Base-by-base conservation (phyloP, 2,797 vertebrate species). In the Microcaecilia unicolor region DNA sequence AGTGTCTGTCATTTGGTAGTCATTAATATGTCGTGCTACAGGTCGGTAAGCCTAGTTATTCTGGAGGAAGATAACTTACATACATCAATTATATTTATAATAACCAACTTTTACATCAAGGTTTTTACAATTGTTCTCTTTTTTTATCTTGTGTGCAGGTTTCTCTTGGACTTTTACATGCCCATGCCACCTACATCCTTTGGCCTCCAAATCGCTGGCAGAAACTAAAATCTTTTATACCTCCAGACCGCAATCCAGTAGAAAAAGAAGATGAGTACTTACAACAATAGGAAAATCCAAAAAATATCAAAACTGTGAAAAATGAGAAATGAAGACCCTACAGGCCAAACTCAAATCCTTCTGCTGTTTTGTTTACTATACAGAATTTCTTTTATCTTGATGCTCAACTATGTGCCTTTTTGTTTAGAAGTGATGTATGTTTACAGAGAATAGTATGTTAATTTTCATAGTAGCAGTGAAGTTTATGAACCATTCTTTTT, bases 181-280 rank as follows among this genome's bases (percentile, higher is more conserved):
- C 74, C 28, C 67, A 71, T 17, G 83, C 78, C 6, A 85, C 83
- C 13, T 76, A 85, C 27, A 84, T 84, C 26, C 60, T 86, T 13
- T 86, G 81, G 83, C 83, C 81, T 23, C 83, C 83, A 0, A 52
- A 45, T 0, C 72, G 80, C 34, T 85, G 83, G 81, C 80, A 72
- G 54, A 80, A 61, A 35, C 14, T 86, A n/a, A 27, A 76, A 14
- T 51, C 78, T 0, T 3, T 53, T 22, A 47, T 86, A 2, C 76
- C 72, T 34, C 65, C 69, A 0, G 76, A 84, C 32, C 75, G 69
- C 18, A 58, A 38, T 13, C 77, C 61, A 0, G 29, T 82, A 7
- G 63, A 33, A 6, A 61, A 11, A 6, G 40, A 54, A 18, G 46
- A 68, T 0, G 48, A 73, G 2, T 72, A 76, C 1, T 10, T 2